Conservation (phyloP, 64 coral and sea anemone genomes). For the Trachythela sp. region DNA sequence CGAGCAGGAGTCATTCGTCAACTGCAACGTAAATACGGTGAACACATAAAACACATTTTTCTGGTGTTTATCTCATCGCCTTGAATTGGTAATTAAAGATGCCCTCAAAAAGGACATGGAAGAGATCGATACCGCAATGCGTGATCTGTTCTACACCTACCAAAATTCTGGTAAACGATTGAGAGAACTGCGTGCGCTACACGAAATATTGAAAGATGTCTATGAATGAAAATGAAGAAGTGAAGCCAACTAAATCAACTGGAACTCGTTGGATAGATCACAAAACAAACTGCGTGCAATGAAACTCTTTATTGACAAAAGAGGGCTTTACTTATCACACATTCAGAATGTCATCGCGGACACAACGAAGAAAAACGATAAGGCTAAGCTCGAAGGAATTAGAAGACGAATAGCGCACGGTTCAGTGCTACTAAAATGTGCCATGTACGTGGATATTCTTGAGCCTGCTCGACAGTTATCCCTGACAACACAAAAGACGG, state of each 20-base stretch:
- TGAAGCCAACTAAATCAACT: constrained; percentile 55
- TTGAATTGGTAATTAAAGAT: constrained; percentile 48
- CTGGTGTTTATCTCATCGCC: constrained; percentile 47
- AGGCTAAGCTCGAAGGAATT: constrained; percentile 56
- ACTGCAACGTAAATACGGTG: constrained; percentile 33
- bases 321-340: constrained; percentile 50
- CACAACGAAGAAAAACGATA: constrained; percentile 54
- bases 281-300: constrained; percentile 57
- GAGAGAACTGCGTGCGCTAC: constrained; percentile 41
- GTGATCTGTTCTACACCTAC: constrained; percentile 48
- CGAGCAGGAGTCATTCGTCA: constrained; percentile 50
- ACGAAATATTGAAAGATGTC: constrained; percentile 47
- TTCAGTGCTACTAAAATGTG: constrained; percentile 53
- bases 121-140: constrained; percentile 36
- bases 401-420: constrained; percentile 39
- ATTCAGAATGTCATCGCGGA: constrained; percentile 61
- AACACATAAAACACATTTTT: constrained; percentile 52
- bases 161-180: constrained; percentile 52
- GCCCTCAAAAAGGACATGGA: constrained; percentile 50
- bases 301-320: constrained; percentile 51
- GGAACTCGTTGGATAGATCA: constrained; percentile 62
- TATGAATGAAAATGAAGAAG: constrained; percentile 55
- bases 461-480: constrained; percentile 56
- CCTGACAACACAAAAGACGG: constrained; percentile 52
- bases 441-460: constrained; percentile 55